Evolutionary conservation across 2,113 vertebrate genomes (phyloP), one percentile per base, ranked within the genome.

Genomic region (Gulo gulo): DNA sequence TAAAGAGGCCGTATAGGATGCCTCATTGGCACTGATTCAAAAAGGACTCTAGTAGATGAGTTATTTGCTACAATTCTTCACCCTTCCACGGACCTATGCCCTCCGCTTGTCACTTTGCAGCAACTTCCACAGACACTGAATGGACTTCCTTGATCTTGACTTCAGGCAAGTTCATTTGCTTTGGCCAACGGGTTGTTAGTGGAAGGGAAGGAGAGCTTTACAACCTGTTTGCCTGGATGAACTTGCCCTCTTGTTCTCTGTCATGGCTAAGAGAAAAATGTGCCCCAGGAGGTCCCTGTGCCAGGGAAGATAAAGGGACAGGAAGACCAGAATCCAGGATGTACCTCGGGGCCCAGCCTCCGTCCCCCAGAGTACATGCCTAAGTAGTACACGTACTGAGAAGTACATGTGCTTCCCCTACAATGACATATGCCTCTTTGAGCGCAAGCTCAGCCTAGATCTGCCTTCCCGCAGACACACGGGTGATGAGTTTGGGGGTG

Each of bases 321-420:
- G 10, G 18, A 45, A 78, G 45, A 55, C 23, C 1, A 61, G 34
- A 31, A 34, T 34, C 4, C 13, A 7, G 31, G 1, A 4, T 31
- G 4, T n/a, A 71, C 18, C 73, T 11, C 4, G 23, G 73, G 18
- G 21, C 29, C 15, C 20, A 34, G 47, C 36, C 45, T 14, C 69
- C 94, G 95, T 74, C 26, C 95, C 71, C 69, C 74, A 99, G 99
- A 98, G 29, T 99, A 99, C 95, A 65, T 97, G 15, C 88, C 98
- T 0, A 92, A 98, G 34, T 99, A 52, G 52, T 52, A 52, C 52
- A 52, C 11, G 4, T 52, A 55, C 52, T 18, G 52, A 55, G 52
- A 55, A 55, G 16, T 18, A 55, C 16, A 55, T 18, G 16, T 18
- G 98, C 98, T 99, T 99, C 86, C 98, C 99, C 76, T 98, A 99